phyloP scores from a whole-genome alignment of 2,113 vertebrate genomes.

The Otus sunia region DNA sequence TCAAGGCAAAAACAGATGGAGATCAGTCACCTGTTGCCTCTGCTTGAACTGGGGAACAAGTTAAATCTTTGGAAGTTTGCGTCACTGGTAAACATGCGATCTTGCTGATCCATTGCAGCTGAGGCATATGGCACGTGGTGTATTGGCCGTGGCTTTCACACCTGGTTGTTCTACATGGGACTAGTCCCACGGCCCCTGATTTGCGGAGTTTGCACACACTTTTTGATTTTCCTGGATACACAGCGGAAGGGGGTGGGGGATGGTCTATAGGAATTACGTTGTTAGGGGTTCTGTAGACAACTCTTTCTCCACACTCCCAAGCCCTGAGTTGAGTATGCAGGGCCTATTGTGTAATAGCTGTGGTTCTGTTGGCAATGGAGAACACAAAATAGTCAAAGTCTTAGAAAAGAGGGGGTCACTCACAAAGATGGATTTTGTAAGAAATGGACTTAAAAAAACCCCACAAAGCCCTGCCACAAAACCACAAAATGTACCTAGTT shows the following conservation, averaged over 20 bases:
- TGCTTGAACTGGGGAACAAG: neutral
- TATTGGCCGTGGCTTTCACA: neutral
- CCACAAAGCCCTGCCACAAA: neutral
- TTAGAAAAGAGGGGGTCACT: neutral
- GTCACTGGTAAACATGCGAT: neutral
- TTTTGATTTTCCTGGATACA: constrained; percentile 5
- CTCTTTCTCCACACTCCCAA: neutral
- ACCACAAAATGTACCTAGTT: constrained; percentile 28
- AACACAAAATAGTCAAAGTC: neutral
- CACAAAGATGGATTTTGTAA: neutral
- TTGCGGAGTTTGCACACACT: constrained; percentile 54
- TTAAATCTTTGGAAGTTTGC: neutral
- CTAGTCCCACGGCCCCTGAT: neutral
- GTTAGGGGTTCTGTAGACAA: neutral
- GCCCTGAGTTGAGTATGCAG: neutral
- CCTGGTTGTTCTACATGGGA: neutral
- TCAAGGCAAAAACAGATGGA: neutral
- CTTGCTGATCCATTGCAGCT: neutral
- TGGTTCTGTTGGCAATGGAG: constrained; percentile 17
- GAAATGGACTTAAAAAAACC: neutral
- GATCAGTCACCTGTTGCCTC: neutral
- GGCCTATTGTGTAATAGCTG: neutral
- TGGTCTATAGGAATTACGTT: neutral
- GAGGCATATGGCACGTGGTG: neutral
- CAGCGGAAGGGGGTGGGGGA: neutral